phyloP scores from a whole-genome alignment of 1,140 invertebrate genomes.

The Halyomorpha halys region DNA sequence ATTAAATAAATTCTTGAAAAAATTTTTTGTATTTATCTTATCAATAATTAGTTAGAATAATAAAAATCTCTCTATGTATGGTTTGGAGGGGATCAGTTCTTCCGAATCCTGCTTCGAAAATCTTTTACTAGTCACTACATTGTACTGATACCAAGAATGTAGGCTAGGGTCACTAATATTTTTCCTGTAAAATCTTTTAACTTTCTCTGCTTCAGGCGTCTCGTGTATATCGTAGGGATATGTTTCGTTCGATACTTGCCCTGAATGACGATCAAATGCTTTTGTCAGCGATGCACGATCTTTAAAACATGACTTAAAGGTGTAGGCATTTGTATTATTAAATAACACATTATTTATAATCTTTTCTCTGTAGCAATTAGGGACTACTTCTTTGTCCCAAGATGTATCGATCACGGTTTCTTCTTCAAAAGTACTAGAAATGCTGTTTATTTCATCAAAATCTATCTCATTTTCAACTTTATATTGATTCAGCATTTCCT shows the following conservation, averaged over 20 bases:
- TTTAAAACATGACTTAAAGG: slow-evolving; percentile 4
- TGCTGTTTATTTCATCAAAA: not conserved
- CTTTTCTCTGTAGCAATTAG: not conserved
- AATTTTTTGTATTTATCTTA: too few species aligned
- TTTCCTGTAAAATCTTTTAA: slow-evolving; percentile 15
- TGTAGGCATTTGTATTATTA: slow-evolving; percentile 5
- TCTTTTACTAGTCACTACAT: not conserved
- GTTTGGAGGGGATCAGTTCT: too few species aligned
- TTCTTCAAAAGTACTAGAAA: not conserved
- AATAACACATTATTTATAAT: slow-evolving; percentile 2
- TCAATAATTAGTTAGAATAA: too few species aligned
- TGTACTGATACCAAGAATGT: slow-evolving; percentile 14
- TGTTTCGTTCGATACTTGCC: not conserved
- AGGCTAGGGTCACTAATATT: not conserved
- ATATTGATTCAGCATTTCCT: not conserved
- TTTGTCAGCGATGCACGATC: not conserved
- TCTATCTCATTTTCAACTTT: not conserved
- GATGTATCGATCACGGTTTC: not conserved
- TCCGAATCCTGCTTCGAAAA: not conserved
- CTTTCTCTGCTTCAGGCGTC: not conserved
- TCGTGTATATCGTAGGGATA: not conserved
- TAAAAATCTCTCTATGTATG: too few species aligned
- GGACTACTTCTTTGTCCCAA: not conserved
- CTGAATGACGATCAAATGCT: not conserved
- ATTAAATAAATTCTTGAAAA: too few species aligned